Percentiles rank a stretch among this genome's conserved stretches.
phyloP scores from a whole-genome alignment of 2,113 vertebrate genomes.

The Rhinoptilus africanus region DNA sequence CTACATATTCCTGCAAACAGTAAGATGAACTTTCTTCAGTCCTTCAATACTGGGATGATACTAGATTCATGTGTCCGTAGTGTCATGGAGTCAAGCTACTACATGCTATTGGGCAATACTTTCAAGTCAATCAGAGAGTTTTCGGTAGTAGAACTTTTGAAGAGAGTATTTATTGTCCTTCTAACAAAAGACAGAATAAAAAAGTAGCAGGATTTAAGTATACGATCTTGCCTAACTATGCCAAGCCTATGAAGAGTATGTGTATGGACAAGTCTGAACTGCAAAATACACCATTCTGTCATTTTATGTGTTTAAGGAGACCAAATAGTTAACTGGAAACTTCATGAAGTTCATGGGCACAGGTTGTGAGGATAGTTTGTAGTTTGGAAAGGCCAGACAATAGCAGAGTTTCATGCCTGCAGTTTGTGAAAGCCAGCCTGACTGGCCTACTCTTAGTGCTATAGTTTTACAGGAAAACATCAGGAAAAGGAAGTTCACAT shows the following conservation, averaged over 20 bases:
- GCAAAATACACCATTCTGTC: neutral
- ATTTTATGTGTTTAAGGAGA: neutral
- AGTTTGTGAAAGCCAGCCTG: neutral
- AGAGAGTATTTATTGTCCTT: neutral
- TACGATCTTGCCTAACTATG: neutral
- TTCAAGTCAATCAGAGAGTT: neutral
- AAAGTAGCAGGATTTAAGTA: neutral
- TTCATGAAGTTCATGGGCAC: neutral
- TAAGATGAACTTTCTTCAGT: neutral
- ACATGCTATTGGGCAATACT: neutral
- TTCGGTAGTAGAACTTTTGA: neutral
- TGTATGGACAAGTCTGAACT: neutral
- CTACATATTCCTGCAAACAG: neutral
- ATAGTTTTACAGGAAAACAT: neutral
- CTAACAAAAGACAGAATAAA: neutral
- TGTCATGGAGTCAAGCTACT: neutral
- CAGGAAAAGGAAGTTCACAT: neutral
- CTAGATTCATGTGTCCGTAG: neutral
- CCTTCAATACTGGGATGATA: neutral
- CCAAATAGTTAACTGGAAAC: neutral
- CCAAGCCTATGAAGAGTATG: rapidly evolving
- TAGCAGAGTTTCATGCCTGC: neutral
- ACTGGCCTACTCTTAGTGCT: neutral
- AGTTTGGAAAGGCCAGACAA: neutral
- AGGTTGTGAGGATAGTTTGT: neutral